Evolutionary conservation across 2,888 invertebrate genomes (phyloP), one percentile per base, ranked within the genome.

Genomic region (Cataglyphis altisquamis): DNA sequence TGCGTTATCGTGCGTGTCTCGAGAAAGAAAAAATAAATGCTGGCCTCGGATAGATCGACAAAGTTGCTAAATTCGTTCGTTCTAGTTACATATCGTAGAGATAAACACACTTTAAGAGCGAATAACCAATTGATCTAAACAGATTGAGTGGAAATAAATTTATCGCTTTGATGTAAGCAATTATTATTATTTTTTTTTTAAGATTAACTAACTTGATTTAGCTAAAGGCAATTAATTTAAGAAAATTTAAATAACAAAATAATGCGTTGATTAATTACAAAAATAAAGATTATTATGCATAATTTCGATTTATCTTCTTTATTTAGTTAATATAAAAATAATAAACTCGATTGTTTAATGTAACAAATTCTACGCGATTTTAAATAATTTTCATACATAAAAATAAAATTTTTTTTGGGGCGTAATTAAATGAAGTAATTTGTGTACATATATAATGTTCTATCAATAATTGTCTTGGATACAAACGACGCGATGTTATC

Each of bases 1-100:
- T 32, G 70, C 45, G 57, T 60, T 78, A 70, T 62, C 78, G 10
- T 32, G 41, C 39, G 77, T 55, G 66, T 64, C 57, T 41, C 66
- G 18, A 18, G 41, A 32, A 57, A 12, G 32, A 60, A 67, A 60
- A 60, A 68, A 68, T 78, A 70, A 80, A 80, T 45, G 21, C 21
- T 45, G 60, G n/a, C 5, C 21, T 68, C 68, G 52, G 18, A 32
- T n/a, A 48, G 67, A 29, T 18, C 18, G 45, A 45, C 15, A 12
- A 66, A 48, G n/a, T 9, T 32, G 32, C n/a, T 29, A 52, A 29
- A 67, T 66, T 29, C 29, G 2, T 29, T 66, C 21, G 12, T 41
- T 66, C 39, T 21, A 15, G 48, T 68, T n/a, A 21, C 32, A 25
- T 80, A 62, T 68, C 57, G 8, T 68, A 45, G 18, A 57, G 55